Evolutionary conservation across 2,888 invertebrate species (phyloP).

Genomic region (Seira musarum): DNA sequence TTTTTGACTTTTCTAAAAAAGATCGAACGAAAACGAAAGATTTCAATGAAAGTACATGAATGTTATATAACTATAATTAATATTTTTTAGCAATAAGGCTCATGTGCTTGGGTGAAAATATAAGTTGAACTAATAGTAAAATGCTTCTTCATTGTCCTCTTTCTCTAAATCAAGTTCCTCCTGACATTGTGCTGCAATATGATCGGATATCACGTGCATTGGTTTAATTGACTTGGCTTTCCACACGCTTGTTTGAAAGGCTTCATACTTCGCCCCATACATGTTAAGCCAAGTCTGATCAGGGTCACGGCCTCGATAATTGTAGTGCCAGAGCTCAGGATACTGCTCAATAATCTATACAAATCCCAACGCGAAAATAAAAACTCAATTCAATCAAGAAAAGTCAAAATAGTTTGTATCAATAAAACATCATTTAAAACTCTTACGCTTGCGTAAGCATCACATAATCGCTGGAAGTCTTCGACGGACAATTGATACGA

Average conservation of each 20-base stretch:
- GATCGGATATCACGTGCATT: conserved; percentile 23
- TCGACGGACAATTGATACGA: conserved; percentile 84
- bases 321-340: conserved; percentile 61
- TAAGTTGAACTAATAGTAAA: too few species aligned
- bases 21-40: too few species aligned
- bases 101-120: neutral
- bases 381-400: neutral
- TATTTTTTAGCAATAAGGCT: too few species aligned
- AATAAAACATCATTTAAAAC: neutral
- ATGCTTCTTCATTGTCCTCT: too few species aligned
- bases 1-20: too few species aligned
- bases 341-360: conserved; percentile 62
- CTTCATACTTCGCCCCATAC: conserved; percentile 46
- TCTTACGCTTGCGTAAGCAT: conserved; percentile 78
- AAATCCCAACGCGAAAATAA: neutral
- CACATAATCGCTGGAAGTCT: conserved; percentile 84
- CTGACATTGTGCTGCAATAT: conserved; percentile 26
- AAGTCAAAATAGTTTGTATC: neutral
- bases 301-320: conserved; percentile 56
- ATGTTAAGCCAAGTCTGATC: conserved; percentile 56
- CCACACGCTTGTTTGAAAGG: neutral
- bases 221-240: conserved; percentile 18
- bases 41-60: too few species aligned
- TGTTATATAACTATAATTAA: too few species aligned
- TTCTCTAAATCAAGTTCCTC: neutral